phyloP scores from a whole-genome alignment of 2,888 invertebrate genomes.

The Hesperia comma region DNA sequence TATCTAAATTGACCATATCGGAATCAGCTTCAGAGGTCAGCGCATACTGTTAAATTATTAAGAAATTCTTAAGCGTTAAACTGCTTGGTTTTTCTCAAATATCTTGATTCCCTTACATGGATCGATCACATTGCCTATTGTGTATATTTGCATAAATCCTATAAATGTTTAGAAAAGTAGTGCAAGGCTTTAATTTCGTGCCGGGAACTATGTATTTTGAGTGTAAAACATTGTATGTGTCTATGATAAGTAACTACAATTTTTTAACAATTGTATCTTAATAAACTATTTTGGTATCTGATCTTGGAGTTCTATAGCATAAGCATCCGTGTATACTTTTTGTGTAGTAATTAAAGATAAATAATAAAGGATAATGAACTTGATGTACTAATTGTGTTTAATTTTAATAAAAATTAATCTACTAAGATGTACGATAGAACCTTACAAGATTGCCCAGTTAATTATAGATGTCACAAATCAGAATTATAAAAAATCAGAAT shows the following conservation, averaged over 20 bases:
- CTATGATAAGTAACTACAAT: conserved; percentile 7
- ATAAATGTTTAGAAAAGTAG: background rate
- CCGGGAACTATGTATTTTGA: background rate
- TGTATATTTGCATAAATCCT: too few species aligned
- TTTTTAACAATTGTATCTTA: conserved; percentile 5
- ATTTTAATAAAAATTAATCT: background rate
- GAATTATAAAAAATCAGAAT: too few species aligned
- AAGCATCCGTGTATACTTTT: conserved; percentile 13
- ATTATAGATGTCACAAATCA: too few species aligned
- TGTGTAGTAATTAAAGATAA: background rate
- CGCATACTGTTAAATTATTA: too few species aligned
- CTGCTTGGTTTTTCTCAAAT: too few species aligned
- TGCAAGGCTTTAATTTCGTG: background rate
- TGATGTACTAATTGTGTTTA: background rate
- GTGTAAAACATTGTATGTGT: background rate
- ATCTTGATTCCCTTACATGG: too few species aligned
- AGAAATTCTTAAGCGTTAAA: too few species aligned
- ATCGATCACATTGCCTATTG: too few species aligned
- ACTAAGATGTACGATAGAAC: too few species aligned
- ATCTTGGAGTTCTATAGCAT: conserved; percentile 12
- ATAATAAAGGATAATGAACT: background rate
- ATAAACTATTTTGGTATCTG: conserved; percentile 20
- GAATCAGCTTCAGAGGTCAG: too few species aligned
- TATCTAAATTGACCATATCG: too few species aligned
- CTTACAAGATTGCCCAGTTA: too few species aligned